Percentiles rank a stretch among this genome's conserved stretches.
Evolutionary conservation across 1,140 invertebrate species (phyloP).

Genomic region (Frieseomelitta varia): DNA sequence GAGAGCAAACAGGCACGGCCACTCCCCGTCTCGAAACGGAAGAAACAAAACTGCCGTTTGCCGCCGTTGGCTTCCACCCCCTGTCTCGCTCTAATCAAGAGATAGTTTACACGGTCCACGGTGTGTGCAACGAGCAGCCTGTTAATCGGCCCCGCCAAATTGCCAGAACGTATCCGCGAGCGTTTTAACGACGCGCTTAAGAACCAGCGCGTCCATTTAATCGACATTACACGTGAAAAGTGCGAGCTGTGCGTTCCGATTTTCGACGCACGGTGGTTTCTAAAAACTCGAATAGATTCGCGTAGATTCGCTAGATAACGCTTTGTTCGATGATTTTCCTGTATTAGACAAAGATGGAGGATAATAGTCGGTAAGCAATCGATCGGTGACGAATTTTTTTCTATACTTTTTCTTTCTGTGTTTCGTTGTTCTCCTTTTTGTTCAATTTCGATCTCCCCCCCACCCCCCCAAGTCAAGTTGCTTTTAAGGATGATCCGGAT

Average conservation of each 20-base stretch:
- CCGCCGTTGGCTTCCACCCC: not conserved
- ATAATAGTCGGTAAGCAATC: too few species aligned
- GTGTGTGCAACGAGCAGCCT: too few species aligned
- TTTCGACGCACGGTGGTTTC: conserved; percentile 4
- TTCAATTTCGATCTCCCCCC: too few species aligned
- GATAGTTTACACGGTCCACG: conserved; percentile 11
- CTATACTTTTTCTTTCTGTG: too few species aligned
- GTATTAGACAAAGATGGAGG: too few species aligned
- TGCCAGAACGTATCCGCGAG: not conserved
- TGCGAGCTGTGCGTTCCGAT: not conserved
- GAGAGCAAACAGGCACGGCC: not conserved
- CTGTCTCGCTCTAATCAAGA: conserved; percentile 1
- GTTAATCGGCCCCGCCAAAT: conserved; percentile 13
- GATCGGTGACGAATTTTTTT: too few species aligned
- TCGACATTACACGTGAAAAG: conserved; percentile 32
- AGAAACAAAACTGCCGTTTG: not conserved
- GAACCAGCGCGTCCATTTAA: not conserved
- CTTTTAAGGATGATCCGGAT: too few species aligned
- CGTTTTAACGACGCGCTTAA: conserved; percentile 6
- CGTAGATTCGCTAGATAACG: too few species aligned
- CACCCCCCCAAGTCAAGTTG: too few species aligned
- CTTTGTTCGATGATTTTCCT: too few species aligned
- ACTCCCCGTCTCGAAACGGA: not conserved
- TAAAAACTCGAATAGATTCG: too few species aligned
- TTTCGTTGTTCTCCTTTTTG: too few species aligned